phyloP scores from a whole-genome alignment of 2,113 vertebrate genomes.

The Oncorhynchus keta region DNA sequence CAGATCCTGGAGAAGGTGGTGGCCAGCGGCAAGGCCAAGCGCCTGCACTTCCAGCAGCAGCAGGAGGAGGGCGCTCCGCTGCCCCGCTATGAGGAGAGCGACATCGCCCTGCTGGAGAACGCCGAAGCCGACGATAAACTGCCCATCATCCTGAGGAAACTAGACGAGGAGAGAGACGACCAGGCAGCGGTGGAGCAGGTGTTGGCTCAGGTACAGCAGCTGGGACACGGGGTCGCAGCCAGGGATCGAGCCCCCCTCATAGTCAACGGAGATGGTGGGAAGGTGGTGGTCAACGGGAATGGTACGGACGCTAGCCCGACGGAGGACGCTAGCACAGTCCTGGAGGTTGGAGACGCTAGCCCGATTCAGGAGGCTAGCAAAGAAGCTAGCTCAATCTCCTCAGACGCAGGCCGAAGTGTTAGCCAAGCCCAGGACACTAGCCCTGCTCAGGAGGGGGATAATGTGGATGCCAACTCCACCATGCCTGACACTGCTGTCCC shows the following conservation, averaged over 20 bases:
- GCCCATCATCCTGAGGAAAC: constrained; percentile 83
- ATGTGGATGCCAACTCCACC: constrained; percentile 10
- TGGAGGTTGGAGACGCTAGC: constrained; percentile 16
- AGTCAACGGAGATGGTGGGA: constrained; percentile 79
- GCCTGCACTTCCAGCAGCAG: constrained; percentile 79
- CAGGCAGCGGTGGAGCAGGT: constrained; percentile 67
- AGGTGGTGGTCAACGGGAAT: constrained; percentile 67
- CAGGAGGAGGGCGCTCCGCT: constrained; percentile 76
- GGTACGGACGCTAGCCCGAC: constrained; percentile 45
- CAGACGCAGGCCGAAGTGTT: not conserved
- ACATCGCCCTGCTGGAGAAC: constrained; percentile 85
- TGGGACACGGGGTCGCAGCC: constrained; percentile 71
- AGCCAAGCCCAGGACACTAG: not conserved
- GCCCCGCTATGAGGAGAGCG: constrained; percentile 85
- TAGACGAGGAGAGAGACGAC: constrained; percentile 73
- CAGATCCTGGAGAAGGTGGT: constrained; percentile 89
- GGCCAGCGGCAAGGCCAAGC: constrained; percentile 77
- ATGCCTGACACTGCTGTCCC: too few species aligned
- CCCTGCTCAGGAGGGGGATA: not conserved
- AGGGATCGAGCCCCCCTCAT: constrained; percentile 29
- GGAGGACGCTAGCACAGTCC: not conserved
- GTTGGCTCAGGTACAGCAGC: constrained; percentile 49
- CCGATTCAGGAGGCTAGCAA: constrained; percentile 19
- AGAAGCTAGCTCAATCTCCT: not conserved
- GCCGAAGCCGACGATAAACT: constrained; percentile 79